phyloP scores from a whole-genome alignment of 2,113 vertebrate species.

The Engraulis encrasicolus region DNA sequence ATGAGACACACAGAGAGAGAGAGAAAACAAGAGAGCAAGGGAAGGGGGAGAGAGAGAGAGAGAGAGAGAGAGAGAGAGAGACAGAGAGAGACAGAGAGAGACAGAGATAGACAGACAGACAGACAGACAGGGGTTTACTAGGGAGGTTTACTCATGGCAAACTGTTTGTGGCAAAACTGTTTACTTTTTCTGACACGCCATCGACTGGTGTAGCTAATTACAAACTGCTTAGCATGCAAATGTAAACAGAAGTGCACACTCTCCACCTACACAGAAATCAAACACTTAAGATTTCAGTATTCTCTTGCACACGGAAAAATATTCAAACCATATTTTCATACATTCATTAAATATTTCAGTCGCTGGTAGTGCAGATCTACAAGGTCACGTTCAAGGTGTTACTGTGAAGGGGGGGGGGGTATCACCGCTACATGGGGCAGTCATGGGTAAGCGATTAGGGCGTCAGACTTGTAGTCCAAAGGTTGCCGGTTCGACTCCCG shows the following conservation, averaged over 20 bases:
- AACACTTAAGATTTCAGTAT: not conserved
- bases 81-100: not conserved
- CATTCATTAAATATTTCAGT: not conserved
- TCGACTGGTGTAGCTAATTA: slow-evolving; percentile 6
- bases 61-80: not conserved
- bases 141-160: not conserved
- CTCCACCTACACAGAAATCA: not conserved
- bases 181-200: not conserved
- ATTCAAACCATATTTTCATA: not conserved
- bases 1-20: not conserved
- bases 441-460: too few relatives aligned
- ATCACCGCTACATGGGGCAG: too few relatives aligned
- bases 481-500: too few relatives aligned
- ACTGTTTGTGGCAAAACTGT: not conserved
- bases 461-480: too few relatives aligned
- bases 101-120: not conserved
- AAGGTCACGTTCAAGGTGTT: too few relatives aligned
- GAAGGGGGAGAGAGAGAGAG: not conserved
- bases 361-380: not conserved
- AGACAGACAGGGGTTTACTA: not conserved
- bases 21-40: not conserved
- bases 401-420: too few relatives aligned
- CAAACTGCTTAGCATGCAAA: not conserved
- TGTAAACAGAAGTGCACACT: not conserved
- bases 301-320: not conserved